These are phyloP conservation scores for Chaenocephalus aceratus DNA, from an alignment of 2,113 vertebrate genomes.

Conservation along the genomic window DNA sequence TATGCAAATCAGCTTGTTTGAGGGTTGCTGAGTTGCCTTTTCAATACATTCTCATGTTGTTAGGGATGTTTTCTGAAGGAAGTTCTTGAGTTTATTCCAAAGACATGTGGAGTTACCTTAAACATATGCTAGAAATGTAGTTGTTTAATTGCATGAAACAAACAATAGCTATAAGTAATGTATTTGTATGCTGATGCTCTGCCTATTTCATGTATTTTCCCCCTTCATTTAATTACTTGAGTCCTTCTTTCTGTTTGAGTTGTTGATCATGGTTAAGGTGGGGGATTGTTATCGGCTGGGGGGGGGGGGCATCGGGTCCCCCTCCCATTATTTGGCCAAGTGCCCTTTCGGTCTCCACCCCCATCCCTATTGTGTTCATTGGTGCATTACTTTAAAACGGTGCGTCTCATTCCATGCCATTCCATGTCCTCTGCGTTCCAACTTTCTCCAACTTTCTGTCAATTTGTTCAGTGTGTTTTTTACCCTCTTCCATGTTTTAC, in stretches of 20 bases:
- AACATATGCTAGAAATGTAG: neutral
- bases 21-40: neutral
- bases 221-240: conserved; percentile 2
- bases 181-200: neutral
- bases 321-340: neutral
- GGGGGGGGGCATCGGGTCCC: conserved; percentile 11
- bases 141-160: too few relatives aligned
- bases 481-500: neutral
- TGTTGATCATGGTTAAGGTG: conserved; percentile 31
- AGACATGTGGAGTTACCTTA: neutral
- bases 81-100: neutral
- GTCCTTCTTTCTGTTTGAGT: conserved; percentile 40
- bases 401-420: neutral
- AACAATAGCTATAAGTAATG: neutral
- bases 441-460: too few relatives aligned
- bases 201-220: neutral
- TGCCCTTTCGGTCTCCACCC: conserved; percentile 9
- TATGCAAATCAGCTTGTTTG: neutral
- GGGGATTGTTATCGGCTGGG: conserved; percentile 16
- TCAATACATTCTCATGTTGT: neutral
- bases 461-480: neutral
- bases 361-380: neutral
- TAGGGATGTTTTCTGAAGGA: neutral
- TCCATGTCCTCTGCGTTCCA: neutral
- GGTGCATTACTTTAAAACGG: neutral